phyloP scores from a whole-genome alignment of 2,888 invertebrate species.

The Chirona hameri region DNA sequence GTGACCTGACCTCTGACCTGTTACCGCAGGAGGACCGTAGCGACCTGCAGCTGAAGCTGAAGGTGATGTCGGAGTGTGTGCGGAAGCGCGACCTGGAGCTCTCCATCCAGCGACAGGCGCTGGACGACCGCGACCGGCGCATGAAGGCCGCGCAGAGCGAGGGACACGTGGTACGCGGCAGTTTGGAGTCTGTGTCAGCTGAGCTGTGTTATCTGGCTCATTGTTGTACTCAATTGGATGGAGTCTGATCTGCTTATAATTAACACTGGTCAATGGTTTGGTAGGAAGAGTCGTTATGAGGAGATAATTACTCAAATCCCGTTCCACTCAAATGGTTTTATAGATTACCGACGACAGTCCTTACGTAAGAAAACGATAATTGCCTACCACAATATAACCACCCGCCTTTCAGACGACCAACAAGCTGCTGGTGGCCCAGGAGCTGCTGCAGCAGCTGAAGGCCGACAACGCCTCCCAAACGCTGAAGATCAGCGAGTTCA shows the following conservation, averaged over 20 bases:
- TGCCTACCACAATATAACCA: neutral
- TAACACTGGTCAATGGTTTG: no score
- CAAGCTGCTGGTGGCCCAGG: neutral
- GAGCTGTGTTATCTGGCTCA: no score
- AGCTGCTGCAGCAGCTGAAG: neutral
- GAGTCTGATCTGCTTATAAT: no score
- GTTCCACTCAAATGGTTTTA: no score
- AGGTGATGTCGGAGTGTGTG: conserved; percentile 23
- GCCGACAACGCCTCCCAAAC: neutral
- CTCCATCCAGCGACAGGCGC: conserved; percentile 9
- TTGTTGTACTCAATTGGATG: no score
- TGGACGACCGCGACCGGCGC: conserved; percentile 1
- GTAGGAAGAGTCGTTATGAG: no score
- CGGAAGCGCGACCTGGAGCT: conserved; percentile 28
- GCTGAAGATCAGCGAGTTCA: neutral
- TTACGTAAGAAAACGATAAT: no score
- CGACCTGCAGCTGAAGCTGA: conserved; percentile 23
- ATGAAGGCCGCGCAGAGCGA: neutral
- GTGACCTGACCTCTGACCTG: neutral
- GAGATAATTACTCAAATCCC: no score
- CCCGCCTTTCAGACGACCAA: neutral
- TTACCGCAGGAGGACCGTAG: conserved; percentile 23
- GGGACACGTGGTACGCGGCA: neutral
- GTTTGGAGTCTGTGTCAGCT: no score
- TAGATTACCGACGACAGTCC: no score